Conservation (phyloP, 1,140 invertebrate species). For the Eciton burchellii region DNA sequence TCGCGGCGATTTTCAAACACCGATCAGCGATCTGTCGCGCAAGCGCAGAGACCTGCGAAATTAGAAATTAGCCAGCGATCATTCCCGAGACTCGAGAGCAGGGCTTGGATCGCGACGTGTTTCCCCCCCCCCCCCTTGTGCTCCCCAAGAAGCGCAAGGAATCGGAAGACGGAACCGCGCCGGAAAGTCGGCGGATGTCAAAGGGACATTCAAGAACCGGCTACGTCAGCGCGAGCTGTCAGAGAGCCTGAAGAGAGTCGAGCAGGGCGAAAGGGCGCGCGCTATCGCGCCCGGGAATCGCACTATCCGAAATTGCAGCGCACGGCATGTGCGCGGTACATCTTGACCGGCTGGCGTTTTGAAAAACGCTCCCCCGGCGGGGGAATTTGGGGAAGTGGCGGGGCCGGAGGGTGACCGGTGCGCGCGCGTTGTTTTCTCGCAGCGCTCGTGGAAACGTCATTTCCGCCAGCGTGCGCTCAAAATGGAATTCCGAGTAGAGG, state of each 20-base stretch:
- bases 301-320: constrained; percentile 42
- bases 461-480: constrained; percentile 19
- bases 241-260: background rate
- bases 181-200: background rate
- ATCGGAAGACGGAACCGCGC: background rate
- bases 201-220: constrained; percentile 9
- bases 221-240: constrained; percentile 4
- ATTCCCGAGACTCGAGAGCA: background rate
- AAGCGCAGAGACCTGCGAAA: too few relatives aligned
- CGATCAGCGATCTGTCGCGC: too few relatives aligned
- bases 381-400: too few relatives aligned
- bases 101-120: background rate
- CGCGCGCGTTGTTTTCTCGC: background rate
- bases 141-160: too few relatives aligned
- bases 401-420: background rate
- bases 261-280: too few relatives aligned
- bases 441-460: constrained; percentile 20
- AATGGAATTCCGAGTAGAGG: constrained; percentile 15
- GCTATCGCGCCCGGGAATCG: background rate
- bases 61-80: too few relatives aligned
- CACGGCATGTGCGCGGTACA: background rate
- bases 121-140: too few relatives aligned
- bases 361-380: background rate
- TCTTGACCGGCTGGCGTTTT: background rate
- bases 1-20: too few relatives aligned